Conservation (phyloP, 2,113 vertebrate species). For the Paedocypris sp. region DNA sequence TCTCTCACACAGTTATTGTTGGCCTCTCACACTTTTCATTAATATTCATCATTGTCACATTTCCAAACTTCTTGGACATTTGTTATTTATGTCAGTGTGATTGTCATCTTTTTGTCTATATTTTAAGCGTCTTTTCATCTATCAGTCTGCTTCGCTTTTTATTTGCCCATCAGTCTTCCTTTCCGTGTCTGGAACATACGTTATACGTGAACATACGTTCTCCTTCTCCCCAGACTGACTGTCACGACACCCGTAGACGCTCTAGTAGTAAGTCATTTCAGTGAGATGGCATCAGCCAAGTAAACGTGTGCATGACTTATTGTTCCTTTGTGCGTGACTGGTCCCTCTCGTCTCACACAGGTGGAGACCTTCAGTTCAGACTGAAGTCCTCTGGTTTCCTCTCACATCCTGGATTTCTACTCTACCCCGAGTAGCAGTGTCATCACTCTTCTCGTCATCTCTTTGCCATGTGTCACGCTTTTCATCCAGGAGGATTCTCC, state of each 20-base stretch:
- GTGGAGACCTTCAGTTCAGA: conserved; percentile 4
- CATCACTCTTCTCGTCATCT: conserved; percentile 10
- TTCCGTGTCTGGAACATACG: not conserved
- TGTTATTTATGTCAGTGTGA: not conserved
- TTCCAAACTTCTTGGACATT: not conserved
- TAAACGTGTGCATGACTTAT: conserved; percentile 3
- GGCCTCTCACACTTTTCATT: too few species aligned
- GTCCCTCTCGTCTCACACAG: conserved; percentile 5
- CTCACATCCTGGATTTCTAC: conserved; percentile 14
- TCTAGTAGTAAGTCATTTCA: conserved; percentile 12
- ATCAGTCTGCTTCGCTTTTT: not conserved
- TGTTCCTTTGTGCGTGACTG: not conserved
- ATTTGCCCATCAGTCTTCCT: not conserved
- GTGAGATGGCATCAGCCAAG: conserved; percentile 4
- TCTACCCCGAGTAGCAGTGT: conserved; percentile 16
- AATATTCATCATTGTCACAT: too few species aligned
- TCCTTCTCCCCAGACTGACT: not conserved
- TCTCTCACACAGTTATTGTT: not conserved
- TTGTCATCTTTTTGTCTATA: not conserved
- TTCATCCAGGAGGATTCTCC: conserved; percentile 20
- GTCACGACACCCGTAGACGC: conserved; percentile 1
- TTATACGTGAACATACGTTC: conserved; percentile 6
- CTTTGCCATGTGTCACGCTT: not conserved
- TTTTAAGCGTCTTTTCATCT: not conserved
- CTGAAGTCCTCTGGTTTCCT: conserved; percentile 7